A percentile compares a stretch with the other conserved stretches of the same genome.
These are phyloP conservation scores for Lochmaea crataegi DNA, from an alignment of 2,888 invertebrate species.

Conservation along the genomic window DNA sequence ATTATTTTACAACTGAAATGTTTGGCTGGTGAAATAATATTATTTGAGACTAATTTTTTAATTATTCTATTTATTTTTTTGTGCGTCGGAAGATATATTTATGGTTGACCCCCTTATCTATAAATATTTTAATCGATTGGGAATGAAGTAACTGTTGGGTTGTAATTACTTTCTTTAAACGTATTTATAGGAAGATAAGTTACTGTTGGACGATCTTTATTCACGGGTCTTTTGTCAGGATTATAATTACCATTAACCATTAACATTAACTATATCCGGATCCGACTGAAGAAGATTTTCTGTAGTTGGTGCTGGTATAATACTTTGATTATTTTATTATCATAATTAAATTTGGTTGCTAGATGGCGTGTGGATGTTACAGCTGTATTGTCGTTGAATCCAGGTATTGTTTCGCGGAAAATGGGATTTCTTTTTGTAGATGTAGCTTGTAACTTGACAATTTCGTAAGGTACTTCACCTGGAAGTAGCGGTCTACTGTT, in stretches of 20 bases:
- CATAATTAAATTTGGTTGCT: neutral
- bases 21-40: too few species aligned
- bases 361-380: neutral
- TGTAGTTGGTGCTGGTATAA: neutral
- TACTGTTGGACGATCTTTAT: constrained; percentile 46
- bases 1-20: too few species aligned
- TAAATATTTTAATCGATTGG: too few species aligned
- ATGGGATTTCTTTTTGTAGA: constrained; percentile 37
- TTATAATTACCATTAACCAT: constrained; percentile 16
- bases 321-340: neutral
- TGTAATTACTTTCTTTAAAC: constrained; percentile 20
- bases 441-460: constrained; percentile 53
- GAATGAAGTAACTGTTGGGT: constrained; percentile 7
- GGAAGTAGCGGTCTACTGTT: constrained; percentile 65
- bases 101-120: too few species aligned
- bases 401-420: constrained; percentile 14
- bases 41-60: too few species aligned
- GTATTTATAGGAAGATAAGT: constrained; percentile 38
- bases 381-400: neutral
- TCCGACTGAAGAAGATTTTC: neutral
- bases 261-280: neutral
- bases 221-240: constrained; percentile 45
- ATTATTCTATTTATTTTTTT: too few species aligned
- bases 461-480: constrained; percentile 64
- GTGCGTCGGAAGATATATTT: too few species aligned